A percentile compares a stretch with the other conserved stretches of the same genome.
Conservation (phyloP, 2,888 invertebrate species). For the Sclerodermus sp. region DNA sequence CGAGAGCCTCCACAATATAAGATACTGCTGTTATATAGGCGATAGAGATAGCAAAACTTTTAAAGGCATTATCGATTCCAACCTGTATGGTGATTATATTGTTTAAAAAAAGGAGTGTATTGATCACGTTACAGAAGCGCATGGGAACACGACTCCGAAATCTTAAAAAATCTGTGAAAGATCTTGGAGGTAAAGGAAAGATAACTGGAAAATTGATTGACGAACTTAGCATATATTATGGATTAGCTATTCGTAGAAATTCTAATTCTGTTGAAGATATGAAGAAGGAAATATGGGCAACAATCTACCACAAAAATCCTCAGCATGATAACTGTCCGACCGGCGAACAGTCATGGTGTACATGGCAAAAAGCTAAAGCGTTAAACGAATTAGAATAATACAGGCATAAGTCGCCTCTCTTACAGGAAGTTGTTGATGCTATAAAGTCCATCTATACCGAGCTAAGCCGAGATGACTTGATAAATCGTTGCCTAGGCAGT, state of each 20-base stretch:
- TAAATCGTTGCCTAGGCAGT: constrained; percentile 2
- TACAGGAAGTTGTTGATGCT: constrained; percentile 14
- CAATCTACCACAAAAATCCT: constrained; percentile 27
- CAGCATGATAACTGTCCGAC: constrained; percentile 27
- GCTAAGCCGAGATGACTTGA: constrained; percentile 15
- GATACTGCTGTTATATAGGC: constrained; percentile 1
- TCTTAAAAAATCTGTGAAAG: constrained; percentile 3
- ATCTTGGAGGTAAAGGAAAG: background rate
- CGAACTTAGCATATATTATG: constrained; percentile 18
- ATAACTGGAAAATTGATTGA: constrained; percentile 3
- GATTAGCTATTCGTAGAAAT: constrained; percentile 20
- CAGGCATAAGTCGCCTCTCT: constrained; percentile 9
- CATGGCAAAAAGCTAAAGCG: constrained; percentile 23
- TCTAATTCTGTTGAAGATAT: constrained; percentile 15
- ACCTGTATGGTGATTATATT: constrained; percentile 1
- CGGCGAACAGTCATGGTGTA: constrained; percentile 23
- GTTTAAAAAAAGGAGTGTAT: constrained; percentile 7
- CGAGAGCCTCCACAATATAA: background rate
- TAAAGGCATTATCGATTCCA: constrained; percentile 3
- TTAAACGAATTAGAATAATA: too few relatives aligned
- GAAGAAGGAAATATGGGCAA: constrained; percentile 26
- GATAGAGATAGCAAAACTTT: constrained; percentile 2
- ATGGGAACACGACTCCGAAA: background rate
- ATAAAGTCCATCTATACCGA: constrained; percentile 19
- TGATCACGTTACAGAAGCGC: constrained; percentile 2